Evolutionary conservation across 1,140 invertebrate species (phyloP), one percentile per base, ranked within the genome.

Genomic region (Drosophila novamexicana): DNA sequence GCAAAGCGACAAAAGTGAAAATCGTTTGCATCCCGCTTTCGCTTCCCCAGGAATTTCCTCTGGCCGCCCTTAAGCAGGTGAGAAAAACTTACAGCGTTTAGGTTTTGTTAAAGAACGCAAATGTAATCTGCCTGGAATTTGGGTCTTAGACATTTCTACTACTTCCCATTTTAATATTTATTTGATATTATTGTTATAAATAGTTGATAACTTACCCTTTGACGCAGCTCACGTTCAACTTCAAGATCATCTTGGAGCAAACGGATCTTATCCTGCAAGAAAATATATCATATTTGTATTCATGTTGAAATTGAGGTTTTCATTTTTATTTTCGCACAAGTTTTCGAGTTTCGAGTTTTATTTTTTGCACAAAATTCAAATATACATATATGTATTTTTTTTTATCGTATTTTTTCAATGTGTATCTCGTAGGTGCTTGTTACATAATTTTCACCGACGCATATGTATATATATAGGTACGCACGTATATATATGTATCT

Each of bases 181-280:
- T 29, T 29, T 29, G 0, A 5, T 29, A 29, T 29, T 5, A 3
- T 29, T 29, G 22, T 29, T 29, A 29, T 29, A 5, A 37, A 18
- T 14, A 45, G 2, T 6, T 16, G 9, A 54, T 49, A 66, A 91
- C 96, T 97, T 95, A 99, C 98, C 95, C 98, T 97, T 95, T 98
- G 96, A 94, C 98, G 96, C 93, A 99, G 95, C 94, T 99, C 98
- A 93, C 98, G 96, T 95, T 99, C 98, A 93, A 96, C 96, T 95
- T 99, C 98, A 94, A 99, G 95, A 95, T 99, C 98, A 95, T 99
- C 98, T 92, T 98, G 97, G 90, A 99, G 95, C 91, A 99, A 97
- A 93, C 98, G 97, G 93, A 99, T 98, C 95, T 98, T 98, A 94
- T 99, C 98, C 98, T 98, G 95, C 93, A 97, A 96, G 81, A 92